Conservation (phyloP, 1,140 invertebrate genomes). For the Drosophila sturtevanti region DNA sequence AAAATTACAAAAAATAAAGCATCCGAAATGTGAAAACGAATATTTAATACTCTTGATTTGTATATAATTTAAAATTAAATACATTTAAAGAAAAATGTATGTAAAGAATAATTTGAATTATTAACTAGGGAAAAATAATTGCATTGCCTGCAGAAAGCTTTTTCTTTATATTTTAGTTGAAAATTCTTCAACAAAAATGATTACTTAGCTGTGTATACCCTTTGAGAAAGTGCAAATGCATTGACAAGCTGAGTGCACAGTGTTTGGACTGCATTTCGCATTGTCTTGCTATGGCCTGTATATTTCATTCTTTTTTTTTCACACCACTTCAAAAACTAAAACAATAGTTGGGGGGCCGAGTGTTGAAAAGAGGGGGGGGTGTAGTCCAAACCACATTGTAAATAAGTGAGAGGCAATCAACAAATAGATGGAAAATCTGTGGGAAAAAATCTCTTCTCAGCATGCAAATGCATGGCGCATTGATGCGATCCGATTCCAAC, state of each 20-base stretch:
- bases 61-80: too few species aligned
- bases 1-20: not conserved
- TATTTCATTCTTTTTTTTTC: not conserved
- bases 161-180: not conserved
- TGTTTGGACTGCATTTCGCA: not conserved
- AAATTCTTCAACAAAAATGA: not conserved
- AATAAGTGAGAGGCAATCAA: constrained; percentile 5
- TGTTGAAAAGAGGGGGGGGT: too few species aligned
- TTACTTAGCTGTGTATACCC: not conserved
- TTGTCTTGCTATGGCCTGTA: not conserved
- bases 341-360: not conserved
- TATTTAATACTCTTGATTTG: too few species aligned
- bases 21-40: too few species aligned
- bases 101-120: too few species aligned
- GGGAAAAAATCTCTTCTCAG: not conserved
- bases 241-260: not conserved
- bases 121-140: too few species aligned
- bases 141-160: too few species aligned
- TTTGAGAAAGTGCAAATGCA: not conserved
- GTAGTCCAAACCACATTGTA: not conserved
- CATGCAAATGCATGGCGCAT: not conserved
- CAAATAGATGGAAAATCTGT: constrained; percentile 5
- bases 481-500: not conserved
- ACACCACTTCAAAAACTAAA: not conserved
- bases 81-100: too few species aligned